Evolutionary conservation across 2,113 vertebrate species (phyloP), one percentile per base, ranked within the genome.

Genomic region (Orientallactaga bullata): DNA sequence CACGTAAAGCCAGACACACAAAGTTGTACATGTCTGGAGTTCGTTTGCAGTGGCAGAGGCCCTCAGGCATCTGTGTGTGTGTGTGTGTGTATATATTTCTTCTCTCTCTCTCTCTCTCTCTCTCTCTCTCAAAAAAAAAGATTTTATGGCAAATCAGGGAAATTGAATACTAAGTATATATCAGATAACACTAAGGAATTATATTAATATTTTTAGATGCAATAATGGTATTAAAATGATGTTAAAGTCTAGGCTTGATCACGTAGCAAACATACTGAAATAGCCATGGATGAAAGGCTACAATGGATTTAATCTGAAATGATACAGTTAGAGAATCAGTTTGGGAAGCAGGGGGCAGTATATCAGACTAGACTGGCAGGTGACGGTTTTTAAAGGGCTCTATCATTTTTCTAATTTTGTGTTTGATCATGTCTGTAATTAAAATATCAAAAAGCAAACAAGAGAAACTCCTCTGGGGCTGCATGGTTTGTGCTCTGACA

Each of bases 201-300:
- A 79, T 88, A 26, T 35, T 68, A 77, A 47, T 80, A 73, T 88
- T 88, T 92, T 95, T 76, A 88, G 65, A 93, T 71, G 32, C 20
- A 65, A 88, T 47, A 78, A 69, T 78, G 26, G 11, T 55, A 42
- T 30, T 73, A 37, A 35, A 18, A 58, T 80, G 77, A 39, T 71
- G 37, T 86, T 17, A 77, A 89, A 35, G 5, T 35, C 28, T 2
- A 47, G 18, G 37, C 65, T 87, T 93, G 81, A 85, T 81, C 87
- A 35, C 77, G 87, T 87, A 72, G 58, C 78, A 95, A 89, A 96
- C 35, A 80, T 21, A 73, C 51, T 68, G 47, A 80, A 77, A 87
- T 39, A 74, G 5, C 51, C 60, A 32, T 47, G 21, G 12, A 9
- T 95, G 20, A 89, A 90, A 87, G 21, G 32, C 63, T 72, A 47